These are phyloP conservation scores for Antheraea mylitta DNA, from an alignment of 1,140 invertebrate species.

Conservation along the genomic window DNA sequence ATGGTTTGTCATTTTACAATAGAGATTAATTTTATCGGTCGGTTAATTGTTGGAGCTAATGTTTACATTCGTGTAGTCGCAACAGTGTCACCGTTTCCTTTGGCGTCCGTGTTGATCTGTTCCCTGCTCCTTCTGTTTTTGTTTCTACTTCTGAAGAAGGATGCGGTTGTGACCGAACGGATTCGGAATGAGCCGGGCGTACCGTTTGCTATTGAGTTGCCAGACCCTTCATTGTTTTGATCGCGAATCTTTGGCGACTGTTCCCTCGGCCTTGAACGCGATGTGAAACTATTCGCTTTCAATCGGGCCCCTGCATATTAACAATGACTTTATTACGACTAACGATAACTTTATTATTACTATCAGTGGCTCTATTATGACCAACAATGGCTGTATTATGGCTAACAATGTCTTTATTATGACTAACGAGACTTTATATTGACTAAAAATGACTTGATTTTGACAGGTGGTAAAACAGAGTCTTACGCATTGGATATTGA, in stretches of 20 bases:
- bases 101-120: slow-evolving; percentile 18
- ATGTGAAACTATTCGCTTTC: slow-evolving; percentile 68
- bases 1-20: too few relatives aligned
- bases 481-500: too few relatives aligned
- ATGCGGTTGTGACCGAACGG: slow-evolving; percentile 58
- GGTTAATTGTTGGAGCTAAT: too few relatives aligned
- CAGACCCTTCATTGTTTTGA: slow-evolving; percentile 35
- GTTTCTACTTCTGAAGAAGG: slow-evolving; percentile 54
- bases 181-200: slow-evolving; percentile 59
- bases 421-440: too few relatives aligned
- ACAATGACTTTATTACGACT: too few relatives aligned
- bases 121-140: slow-evolving; percentile 47
- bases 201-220: slow-evolving; percentile 44
- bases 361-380: too few relatives aligned
- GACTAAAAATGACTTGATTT: too few relatives aligned
- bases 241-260: slow-evolving; percentile 49
- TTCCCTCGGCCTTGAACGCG: slow-evolving; percentile 47
- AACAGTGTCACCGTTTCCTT: slow-evolving; percentile 43
- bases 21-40: too few relatives aligned
- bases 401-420: too few relatives aligned
- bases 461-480: too few relatives aligned
- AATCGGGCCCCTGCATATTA: slow-evolving; percentile 30
- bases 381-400: too few relatives aligned
- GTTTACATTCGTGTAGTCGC: slow-evolving; percentile 34
- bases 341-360: too few relatives aligned